phyloP scores from a whole-genome alignment of 2,113 vertebrate species.

The Erythrolamprus reginae region DNA sequence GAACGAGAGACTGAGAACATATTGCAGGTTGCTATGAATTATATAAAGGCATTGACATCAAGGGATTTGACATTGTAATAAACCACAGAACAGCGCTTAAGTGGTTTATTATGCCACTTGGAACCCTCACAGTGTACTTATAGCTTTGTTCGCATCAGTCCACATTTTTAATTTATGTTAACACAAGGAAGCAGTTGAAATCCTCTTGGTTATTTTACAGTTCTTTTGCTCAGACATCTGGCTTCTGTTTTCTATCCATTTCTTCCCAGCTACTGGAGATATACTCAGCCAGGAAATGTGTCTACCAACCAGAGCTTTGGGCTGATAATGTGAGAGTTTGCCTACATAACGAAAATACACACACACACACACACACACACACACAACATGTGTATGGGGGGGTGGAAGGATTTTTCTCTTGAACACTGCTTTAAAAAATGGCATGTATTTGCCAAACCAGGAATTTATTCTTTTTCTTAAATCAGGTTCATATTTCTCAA shows the following conservation, averaged over 20 bases:
- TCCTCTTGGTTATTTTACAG: not conserved
- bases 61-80: slow-evolving; percentile 45
- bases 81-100: slow-evolving; percentile 37
- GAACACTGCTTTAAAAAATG: not conserved
- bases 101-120: slow-evolving; percentile 42
- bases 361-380: not conserved
- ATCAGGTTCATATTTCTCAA: not conserved
- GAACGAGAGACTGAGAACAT: not conserved
- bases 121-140: slow-evolving; percentile 25
- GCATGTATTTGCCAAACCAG: not conserved
- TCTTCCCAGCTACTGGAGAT: not conserved
- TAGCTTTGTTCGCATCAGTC: not conserved
- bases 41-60: slow-evolving; percentile 30
- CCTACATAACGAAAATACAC: not conserved
- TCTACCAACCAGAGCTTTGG: not conserved
- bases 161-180: slow-evolving; percentile 50
- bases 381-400: no score
- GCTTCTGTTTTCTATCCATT: not conserved
- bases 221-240: not conserved
- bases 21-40: slow-evolving; percentile 40
- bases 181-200: slow-evolving; percentile 28
- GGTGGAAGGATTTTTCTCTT: not conserved
- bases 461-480: not conserved
- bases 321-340: not conserved
- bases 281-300: not conserved